Percentiles rank a stretch among this genome's conserved stretches.
phyloP scores from a whole-genome alignment of 1,140 invertebrate genomes.

The Lordiphosa stackelbergi region DNA sequence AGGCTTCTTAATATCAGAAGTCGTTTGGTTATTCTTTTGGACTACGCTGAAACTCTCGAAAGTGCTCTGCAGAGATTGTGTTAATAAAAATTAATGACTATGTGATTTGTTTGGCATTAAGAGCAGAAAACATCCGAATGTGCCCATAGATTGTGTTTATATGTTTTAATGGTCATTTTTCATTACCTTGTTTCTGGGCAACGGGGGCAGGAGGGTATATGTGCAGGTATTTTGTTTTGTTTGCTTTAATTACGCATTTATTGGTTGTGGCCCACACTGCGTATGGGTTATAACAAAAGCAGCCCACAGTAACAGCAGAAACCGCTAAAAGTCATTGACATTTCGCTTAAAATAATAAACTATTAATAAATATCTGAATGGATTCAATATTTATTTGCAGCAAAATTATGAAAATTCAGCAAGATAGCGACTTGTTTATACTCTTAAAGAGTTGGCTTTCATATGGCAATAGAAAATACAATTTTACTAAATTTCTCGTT shows the following conservation, averaged over 20 bases:
- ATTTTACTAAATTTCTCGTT: conserved; percentile 17
- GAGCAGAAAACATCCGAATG: conserved; percentile 29
- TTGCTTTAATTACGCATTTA: conserved; percentile 64
- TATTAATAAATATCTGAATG: conserved; percentile 27
- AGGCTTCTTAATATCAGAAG: conserved; percentile 27
- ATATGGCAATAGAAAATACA: background rate
- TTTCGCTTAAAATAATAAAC: conserved; percentile 34
- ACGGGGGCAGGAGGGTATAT: conserved; percentile 9
- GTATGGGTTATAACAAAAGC: conserved; percentile 51
- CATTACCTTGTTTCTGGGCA: background rate
- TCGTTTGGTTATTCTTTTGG: conserved; percentile 19
- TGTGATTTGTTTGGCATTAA: conserved; percentile 67
- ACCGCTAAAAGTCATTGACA: conserved; percentile 50
- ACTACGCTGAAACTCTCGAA: conserved; percentile 25
- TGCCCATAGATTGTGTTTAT: conserved; percentile 32
- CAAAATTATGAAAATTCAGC: background rate
- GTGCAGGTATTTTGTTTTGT: conserved; percentile 18
- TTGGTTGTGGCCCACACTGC: conserved; percentile 39
- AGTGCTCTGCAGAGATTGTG: conserved; percentile 61
- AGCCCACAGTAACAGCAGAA: conserved; percentile 14
- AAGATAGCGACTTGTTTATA: conserved; percentile 2
- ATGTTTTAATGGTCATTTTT: conserved; percentile 6
- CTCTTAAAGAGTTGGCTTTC: background rate
- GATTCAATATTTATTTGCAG: conserved; percentile 27
- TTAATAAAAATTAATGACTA: conserved; percentile 73